These are phyloP conservation scores for Lepidotrigona ventralis DNA, from an alignment of 1,140 invertebrate species.

Conservation along the genomic window DNA sequence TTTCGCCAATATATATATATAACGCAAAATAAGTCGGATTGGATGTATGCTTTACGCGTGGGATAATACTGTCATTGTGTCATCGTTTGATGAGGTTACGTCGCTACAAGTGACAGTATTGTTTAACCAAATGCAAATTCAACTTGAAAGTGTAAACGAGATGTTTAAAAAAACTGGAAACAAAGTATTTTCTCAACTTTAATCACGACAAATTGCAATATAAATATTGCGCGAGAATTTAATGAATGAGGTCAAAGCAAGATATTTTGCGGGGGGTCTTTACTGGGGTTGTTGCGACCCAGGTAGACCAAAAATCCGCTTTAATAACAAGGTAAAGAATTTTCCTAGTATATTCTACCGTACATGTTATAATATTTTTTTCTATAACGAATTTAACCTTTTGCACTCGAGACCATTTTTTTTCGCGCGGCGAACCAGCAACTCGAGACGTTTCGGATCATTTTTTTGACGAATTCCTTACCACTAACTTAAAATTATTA, in stretches of 20 bases:
- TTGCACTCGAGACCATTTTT: no score
- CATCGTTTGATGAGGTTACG: conserved; percentile 32
- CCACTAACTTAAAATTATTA: no score
- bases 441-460: no score
- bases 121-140: conserved; percentile 28
- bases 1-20: not conserved
- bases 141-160: conserved; percentile 35
- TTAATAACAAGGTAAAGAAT: conserved; percentile 58
- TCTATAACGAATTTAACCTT: not conserved
- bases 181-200: conserved; percentile 25
- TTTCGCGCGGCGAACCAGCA: no score
- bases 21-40: not conserved
- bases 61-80: conserved; percentile 25
- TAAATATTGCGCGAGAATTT: conserved; percentile 27
- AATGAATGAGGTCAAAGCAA: conserved; percentile 46
- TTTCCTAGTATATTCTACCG: not conserved
- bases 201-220: not conserved
- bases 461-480: no score
- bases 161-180: conserved; percentile 22
- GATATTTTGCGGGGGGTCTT: conserved; percentile 45
- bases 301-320: conserved; percentile 46
- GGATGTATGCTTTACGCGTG: conserved; percentile 8
- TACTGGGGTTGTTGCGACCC: conserved; percentile 37
- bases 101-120: conserved; percentile 53
- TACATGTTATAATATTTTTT: not conserved